Evolutionary conservation across 1,140 invertebrate genomes (phyloP), one percentile per base, ranked within the genome.

Genomic region (Papilio helenus): DNA sequence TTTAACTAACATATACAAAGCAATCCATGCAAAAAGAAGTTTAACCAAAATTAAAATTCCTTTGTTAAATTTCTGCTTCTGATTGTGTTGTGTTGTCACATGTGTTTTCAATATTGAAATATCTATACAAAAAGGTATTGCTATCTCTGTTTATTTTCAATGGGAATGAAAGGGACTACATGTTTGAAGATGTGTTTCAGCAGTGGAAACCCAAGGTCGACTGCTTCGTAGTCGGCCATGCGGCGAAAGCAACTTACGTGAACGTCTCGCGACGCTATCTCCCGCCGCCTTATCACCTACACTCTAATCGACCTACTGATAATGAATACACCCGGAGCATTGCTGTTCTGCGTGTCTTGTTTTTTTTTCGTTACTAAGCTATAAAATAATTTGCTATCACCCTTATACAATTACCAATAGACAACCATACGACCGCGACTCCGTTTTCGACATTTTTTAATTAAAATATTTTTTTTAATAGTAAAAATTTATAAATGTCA

Each of bases 241-340:
- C 7, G 51, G 51, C 46, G 46, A 55, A 55, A 55, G 51, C 51
- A 55, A 18, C 5, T 55, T 18, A 55, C 51, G 51, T 55, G 51
- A 55, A 55, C 51, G n/a, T 55, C 51, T 55, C 51, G 51, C 51
- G 46, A 16, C 51, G 51, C 51, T 20, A 55, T 55, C 51, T n/a
- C 51, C 51, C n/a, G 51, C n/a, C n/a, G 51, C 51, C 18, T 55
- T 55, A 55, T 55, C 51, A 55, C 46, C 51, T 55, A 55, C 51
- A 55, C 51, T 55, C 51, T 55, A 55, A 55, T 55, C 51, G n/a
- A 55, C 51, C 18, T 55, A 20, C 51, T 55, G 51, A 55, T 55
- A 55, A 55, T 55, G 51, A 55, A 55, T 9, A 55, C 51, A 49
- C 14, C 46, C 51, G 18, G 18, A 55, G 51, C n/a, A 9, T 20